Base-by-base conservation (phyloP, 1,140 invertebrate species). In the Calliphora vicina region DNA sequence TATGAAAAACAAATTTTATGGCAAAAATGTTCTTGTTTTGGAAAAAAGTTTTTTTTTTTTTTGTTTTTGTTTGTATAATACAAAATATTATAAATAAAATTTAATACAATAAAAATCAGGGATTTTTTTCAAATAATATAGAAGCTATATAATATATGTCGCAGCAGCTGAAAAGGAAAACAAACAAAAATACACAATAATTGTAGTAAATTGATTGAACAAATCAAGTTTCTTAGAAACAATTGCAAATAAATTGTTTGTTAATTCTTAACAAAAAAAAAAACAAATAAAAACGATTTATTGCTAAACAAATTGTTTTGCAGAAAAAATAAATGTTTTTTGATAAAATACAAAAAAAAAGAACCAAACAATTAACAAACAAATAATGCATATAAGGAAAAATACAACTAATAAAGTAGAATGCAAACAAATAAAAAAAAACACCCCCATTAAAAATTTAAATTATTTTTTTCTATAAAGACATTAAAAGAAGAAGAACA, bases 1-100 rank as follows among this genome's bases (percentile, higher is more conserved):
- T 78, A 43, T 43, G 35, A 43, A 20, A 78, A 78, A 43, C 35
- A 78, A 42, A 43, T 76, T 76, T 76, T 20, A 42, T 35, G 25
- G n/a, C n/a, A n/a, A n/a, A 13, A 29, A 29, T 74, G 25, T 74
- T 76, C 6, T 78, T 43, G 1, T 45, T 25, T 78, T 43, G 9
- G 61, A 5, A 67, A 20, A 67, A 67, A 67, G 15, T 9, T 23
- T 67, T 23, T 67, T 35, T 35, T 0, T 1, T 35, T 35, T 35
- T 35, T 35, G 35, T 8, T 35, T 35, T 35, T 35, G 29, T 35
- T 35, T 35, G 2, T 35, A 4, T 35, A 35, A 67, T 13, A 76
- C 27, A 76, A 29, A 35, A 76, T 29, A 76, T 1, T n/a, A 26
- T 67, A 67, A 12, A 50, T 50, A 17, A 50, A 50, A 50, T 43